Base-by-base conservation (phyloP, 2,888 invertebrate species). In the Hemicrepidius hirtus region DNA sequence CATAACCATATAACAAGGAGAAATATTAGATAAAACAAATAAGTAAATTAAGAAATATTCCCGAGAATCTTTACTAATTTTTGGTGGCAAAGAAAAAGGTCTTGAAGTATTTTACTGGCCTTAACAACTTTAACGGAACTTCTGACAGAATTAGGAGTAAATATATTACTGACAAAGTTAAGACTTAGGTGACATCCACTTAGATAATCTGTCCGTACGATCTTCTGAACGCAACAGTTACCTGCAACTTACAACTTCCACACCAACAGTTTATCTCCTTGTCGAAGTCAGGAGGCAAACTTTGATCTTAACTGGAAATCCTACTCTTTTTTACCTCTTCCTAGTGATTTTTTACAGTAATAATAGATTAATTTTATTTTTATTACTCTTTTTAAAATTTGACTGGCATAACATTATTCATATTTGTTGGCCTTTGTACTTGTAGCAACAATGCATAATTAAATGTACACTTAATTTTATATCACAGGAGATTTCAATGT, bases 181-280 rank as follows among this genome's bases (percentile, higher is more conserved):
- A 21, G 12, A 24, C 53, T 53, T 53, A 13, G 28, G 21, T 21
- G 53, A 24, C 21, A 24, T 32, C 28, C 21, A 21, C 53, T 53
- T 53, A 46, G 46, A 46, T 46, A 53, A 53, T 53, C 53, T 53
- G 53, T 53, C 53, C 28, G 20, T 28, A 53, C n/a, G 28, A 53
- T 53, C 53, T 24, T 53, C 53, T 32, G 16, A 53, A 53, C 28
- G 53, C 53, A 53, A 53, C 53, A 53, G 53, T 53, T 53, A 53
- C 28, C 53, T 53, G 28, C 24, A 32, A 53, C 20, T 49, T 21
- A 32, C 53, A 53, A 53, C 53, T 53, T 32, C 32, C 28, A 53
- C 49, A 10, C 24, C 50, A 49, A n/a, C 13, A 32, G 53, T 53
- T 53, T 53, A 28, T 53, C 53, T 53, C 13, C 28, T 28, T 32